These are phyloP conservation scores for Nowickia ferox DNA, from an alignment of 2,888 invertebrate genomes.

Conservation along the genomic window DNA sequence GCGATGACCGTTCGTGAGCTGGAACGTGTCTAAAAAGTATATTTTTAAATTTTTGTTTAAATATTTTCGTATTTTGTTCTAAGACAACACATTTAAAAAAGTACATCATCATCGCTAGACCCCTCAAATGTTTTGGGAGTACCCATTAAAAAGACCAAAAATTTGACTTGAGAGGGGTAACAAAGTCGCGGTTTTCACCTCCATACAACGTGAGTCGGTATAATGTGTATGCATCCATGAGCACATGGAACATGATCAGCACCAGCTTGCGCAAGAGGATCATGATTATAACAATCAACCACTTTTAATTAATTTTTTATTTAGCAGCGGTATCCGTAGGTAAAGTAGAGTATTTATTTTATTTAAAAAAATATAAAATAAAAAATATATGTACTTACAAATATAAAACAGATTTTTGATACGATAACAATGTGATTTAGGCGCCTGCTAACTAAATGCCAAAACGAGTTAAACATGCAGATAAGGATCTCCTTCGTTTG, in stretches of 20 bases:
- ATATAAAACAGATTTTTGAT: slow-evolving; percentile 66
- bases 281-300: neutral
- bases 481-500: slow-evolving; percentile 77
- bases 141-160: no score
- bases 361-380: slow-evolving; percentile 12
- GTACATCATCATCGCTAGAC: no score
- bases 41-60: no score
- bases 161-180: no score
- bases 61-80: no score
- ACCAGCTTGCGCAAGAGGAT: slow-evolving; percentile 21
- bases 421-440: slow-evolving; percentile 75
- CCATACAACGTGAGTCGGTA: no score
- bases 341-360: slow-evolving; percentile 36
- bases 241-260: slow-evolving; percentile 1
- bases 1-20: no score
- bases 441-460: slow-evolving; percentile 81
- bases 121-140: no score
- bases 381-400: neutral
- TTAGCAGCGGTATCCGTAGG: neutral
- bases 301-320: neutral
- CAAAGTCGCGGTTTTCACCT: no score
- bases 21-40: no score
- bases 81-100: no score
- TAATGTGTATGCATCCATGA: no score
- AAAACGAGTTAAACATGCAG: slow-evolving; percentile 80